Evolutionary conservation across 2,113 vertebrate genomes (phyloP), one percentile per base, ranked within the genome.

Genomic region (Talpa occidentalis): DNA sequence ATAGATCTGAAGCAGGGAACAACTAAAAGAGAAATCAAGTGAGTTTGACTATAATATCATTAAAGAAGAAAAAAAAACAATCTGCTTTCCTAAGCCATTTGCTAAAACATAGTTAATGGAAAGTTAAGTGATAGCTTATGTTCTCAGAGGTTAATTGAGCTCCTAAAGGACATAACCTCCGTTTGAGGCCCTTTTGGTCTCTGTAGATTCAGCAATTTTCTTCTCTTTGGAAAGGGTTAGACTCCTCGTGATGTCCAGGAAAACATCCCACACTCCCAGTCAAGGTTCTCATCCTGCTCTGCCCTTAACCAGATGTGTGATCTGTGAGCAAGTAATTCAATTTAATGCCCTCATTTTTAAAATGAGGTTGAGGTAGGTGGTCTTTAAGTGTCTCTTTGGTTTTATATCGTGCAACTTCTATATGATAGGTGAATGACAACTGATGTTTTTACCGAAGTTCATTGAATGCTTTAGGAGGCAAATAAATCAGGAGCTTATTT

Each of bases 401-500:
- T 80, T 56, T 30, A n/a, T 40, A 52, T 37, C 74, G 30, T 49
- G 0, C 67, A 22, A 26, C 77, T 62, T 40, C 10, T 60, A n/a
- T 15, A 0, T 6, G 7, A 81, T 76, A 80, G 35, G 16, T 62
- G 44, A 72, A n/a, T 73, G 32, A 62, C 32, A 54, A 2, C 0
- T 80, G 52, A 42, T 85, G 6, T 54, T 81, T 95, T 80, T 88
- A 40, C 66, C 17, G 44, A 95, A 96, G 88, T 77, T 76, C 80
- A 42, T 35, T 62, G 14, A 0, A 0, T 92, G 64, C 87, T 96
- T 96, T 91, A 85, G 62, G 77, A 90, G 69, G 49, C 60, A 74
- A 73, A 70, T 96, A 91, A 97, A 96, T 91, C 87, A 56, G 79
- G 88, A 95, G 52, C 60, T 30, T 84, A 60, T 93, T 97, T 95